Base-by-base conservation (phyloP, 2,113 vertebrate species). In the Gadus chalcogrammus region DNA sequence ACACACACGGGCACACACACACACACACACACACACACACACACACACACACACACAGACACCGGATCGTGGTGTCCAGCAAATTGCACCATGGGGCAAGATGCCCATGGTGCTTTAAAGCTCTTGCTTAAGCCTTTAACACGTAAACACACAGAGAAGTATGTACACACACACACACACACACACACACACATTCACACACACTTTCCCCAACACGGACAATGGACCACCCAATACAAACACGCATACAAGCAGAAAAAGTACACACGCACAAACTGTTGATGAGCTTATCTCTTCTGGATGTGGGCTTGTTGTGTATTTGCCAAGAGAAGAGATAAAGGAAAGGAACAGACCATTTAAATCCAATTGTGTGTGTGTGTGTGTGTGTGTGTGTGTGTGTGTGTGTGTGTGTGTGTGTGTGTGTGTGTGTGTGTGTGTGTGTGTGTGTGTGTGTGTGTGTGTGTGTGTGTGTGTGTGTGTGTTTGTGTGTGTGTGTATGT, bases 221-320 rank as follows among this genome's bases (percentile, higher is more conserved):
- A 63, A 42, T 42, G 38, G 38, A 42, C 38, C 61, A 27, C 22
- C 24, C 18, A 28, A 63, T 15, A 63, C 24, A 27, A 8, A 15
- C 28, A 15, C 28, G 4, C 28, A 53, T 27, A 70, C 61, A 73
- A 61, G 65, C 73, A 69, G 17, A 72, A 53, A 73, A 42, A 9
- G 38, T 60, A 70, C 71, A 66, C 53, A 74, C 71, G 72, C 65
- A 76, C 72, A 72, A 20, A 67, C 35, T 72, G 80, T 71, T 80
- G 75, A 86, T 73, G 82, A 78, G 83, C 80, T 89, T 85, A 89
- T 89, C 83, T 78, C 9, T 56, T 73, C 61, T 85, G 74, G 79
- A 84, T 84, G 79, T 81, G 59, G 76, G 61, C 82, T 74, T 74
- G 81, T 81, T 62, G 74, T 78, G 77, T 71, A 60, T 79, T 72